phyloP scores from a whole-genome alignment of 1,140 invertebrate species.

The Neodiprion virginianus region DNA sequence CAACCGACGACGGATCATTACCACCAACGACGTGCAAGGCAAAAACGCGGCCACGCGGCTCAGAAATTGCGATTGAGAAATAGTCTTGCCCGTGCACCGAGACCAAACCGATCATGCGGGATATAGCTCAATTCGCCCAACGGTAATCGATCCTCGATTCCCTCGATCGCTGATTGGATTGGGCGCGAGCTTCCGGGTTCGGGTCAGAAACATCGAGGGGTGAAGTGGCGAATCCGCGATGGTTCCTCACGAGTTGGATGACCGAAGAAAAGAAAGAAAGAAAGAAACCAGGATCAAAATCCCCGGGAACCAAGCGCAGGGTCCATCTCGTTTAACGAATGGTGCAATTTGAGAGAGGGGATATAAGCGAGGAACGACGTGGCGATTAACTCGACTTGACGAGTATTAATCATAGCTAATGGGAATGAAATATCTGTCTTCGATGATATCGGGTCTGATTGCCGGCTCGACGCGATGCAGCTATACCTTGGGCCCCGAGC shows the following conservation, averaged over 20 bases:
- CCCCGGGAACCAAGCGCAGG: too few relatives aligned
- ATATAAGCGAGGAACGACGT: too few relatives aligned
- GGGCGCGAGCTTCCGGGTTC: too few relatives aligned
- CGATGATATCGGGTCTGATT: conserved; percentile 4
- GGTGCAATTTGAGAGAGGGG: too few relatives aligned
- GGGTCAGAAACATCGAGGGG: not conserved
- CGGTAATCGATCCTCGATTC: too few relatives aligned
- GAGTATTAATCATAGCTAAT: not conserved
- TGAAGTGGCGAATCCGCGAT: not conserved
- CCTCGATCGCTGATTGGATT: too few relatives aligned
- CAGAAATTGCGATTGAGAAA: not conserved
- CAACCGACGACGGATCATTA: not conserved
- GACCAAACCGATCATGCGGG: too few relatives aligned
- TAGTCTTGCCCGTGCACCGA: too few relatives aligned
- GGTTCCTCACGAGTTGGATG: not conserved
- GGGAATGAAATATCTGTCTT: conserved; percentile 4
- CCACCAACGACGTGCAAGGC: conserved; percentile 3
- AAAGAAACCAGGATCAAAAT: not conserved
- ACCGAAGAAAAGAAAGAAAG: not conserved
- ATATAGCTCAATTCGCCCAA: too few relatives aligned
- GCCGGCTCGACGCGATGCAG: not conserved
- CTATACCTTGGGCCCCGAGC: not conserved
- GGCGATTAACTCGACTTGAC: not conserved
- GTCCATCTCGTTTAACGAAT: too few relatives aligned
- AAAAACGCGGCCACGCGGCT: not conserved